A percentile compares a stretch with the other conserved stretches of the same genome.
Evolutionary conservation across 1,140 invertebrate genomes (phyloP).

Genomic region (Sminthurinus signatus): DNA sequence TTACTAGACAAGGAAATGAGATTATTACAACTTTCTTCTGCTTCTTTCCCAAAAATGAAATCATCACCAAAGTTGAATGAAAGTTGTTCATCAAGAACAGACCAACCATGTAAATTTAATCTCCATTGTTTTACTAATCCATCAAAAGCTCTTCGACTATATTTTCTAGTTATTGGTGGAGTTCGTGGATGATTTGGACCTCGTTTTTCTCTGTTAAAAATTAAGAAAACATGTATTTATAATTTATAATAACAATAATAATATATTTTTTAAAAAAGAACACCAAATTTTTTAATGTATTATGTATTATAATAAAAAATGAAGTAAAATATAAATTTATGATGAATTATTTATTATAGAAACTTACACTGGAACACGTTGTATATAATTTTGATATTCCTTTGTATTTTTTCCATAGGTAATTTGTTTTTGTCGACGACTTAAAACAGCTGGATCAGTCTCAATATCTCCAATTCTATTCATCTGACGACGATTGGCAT

Average conservation of each 20-base stretch:
- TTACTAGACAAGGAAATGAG: too few species aligned
- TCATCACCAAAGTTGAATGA: too few species aligned
- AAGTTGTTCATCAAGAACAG: too few species aligned
- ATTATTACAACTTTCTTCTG: too few species aligned
- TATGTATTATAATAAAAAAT: not conserved
- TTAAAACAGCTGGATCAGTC: constrained; percentile 62
- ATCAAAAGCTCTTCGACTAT: constrained; percentile 85
- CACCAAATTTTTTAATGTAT: not conserved
- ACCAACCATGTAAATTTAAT: constrained; percentile 70
- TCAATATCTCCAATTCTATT: too few species aligned
- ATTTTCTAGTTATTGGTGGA: constrained; percentile 76
- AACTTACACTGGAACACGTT: constrained; percentile 65
- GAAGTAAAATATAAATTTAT: constrained; percentile 2
- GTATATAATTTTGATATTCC: constrained; percentile 73
- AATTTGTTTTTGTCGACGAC: constrained; percentile 83
- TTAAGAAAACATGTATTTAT: not conserved
- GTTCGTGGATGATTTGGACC: constrained; percentile 70
- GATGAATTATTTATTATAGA: not conserved
- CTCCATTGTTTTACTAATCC: constrained; percentile 79
- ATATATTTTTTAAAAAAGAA: constrained; percentile 9
- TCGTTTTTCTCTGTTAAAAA: constrained; percentile 54
- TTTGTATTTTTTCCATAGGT: constrained; percentile 91
- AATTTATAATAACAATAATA: not conserved
- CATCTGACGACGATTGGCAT: too few species aligned
- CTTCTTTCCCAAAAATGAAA: too few species aligned